Conservation (phyloP, 2,888 invertebrate genomes). For the Coelopa pilipes region DNA sequence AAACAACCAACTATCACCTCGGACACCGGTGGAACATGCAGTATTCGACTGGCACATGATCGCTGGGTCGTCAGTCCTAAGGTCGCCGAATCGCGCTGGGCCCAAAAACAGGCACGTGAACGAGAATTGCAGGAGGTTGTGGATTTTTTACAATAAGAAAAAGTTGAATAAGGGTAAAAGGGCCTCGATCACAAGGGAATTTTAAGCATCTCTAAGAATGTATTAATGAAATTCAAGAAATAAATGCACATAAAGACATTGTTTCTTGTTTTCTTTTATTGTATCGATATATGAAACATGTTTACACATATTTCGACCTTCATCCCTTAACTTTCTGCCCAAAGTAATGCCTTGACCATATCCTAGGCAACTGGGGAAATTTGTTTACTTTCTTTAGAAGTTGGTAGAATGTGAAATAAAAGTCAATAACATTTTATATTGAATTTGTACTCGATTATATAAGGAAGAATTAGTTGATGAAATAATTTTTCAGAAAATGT, state of each 20-base stretch:
- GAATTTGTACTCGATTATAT: conserved; percentile 5
- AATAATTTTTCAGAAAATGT: conserved; percentile 11
- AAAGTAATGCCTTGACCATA: background rate
- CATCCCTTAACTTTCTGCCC: background rate
- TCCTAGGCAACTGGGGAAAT: conserved; percentile 21
- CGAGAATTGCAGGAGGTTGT: conserved; percentile 80
- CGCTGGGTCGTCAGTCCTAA: conserved; percentile 78
- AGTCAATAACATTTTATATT: background rate
- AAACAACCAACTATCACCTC: conserved; percentile 40
- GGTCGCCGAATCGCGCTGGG: conserved; percentile 80
- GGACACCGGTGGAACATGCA: conserved; percentile 67
- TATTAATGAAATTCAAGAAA: background rate
- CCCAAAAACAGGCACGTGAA: conserved; percentile 79
- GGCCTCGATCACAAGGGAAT: background rate
- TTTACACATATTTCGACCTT: background rate
- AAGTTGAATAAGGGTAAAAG: background rate
- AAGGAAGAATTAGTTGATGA: background rate
- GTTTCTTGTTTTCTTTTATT: background rate
- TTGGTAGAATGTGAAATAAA: background rate
- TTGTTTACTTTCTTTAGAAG: conserved; percentile 20
- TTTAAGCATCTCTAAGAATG: background rate
- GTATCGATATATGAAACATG: no score
- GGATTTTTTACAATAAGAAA: conserved; percentile 73
- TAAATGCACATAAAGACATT: background rate
- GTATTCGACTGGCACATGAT: conserved; percentile 76